phyloP scores from a whole-genome alignment of 2,113 vertebrate species.

The Nothoprocta perdicaria region DNA sequence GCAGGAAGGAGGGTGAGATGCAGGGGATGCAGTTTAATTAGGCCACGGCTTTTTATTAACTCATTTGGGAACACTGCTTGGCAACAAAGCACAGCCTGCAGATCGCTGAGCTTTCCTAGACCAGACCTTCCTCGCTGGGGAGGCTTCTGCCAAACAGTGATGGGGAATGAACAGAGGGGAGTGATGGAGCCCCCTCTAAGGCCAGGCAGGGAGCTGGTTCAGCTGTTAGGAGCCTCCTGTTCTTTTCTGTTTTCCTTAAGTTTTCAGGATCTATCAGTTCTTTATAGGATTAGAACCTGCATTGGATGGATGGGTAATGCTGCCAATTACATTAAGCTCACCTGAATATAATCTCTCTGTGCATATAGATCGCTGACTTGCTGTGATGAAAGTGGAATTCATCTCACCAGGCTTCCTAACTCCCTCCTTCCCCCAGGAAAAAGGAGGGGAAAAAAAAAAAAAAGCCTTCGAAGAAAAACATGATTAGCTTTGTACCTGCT shows the following conservation, averaged over 20 bases:
- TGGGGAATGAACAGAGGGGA: too few species aligned
- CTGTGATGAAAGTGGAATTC: slow-evolving; percentile 40
- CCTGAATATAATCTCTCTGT: neutral
- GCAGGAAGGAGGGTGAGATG: neutral
- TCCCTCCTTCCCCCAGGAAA: neutral
- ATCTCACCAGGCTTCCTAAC: neutral
- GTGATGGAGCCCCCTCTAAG: neutral
- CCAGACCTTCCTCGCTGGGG: neutral
- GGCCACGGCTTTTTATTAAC: neutral
- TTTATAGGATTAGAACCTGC: neutral
- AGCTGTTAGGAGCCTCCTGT: neutral
- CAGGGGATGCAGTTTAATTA: neutral
- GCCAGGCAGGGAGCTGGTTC: neutral
- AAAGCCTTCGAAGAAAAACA: slow-evolving; percentile 2
- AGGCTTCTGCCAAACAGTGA: neutral
- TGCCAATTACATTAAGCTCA: neutral
- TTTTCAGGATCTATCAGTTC: neutral
- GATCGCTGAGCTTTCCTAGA: neutral
- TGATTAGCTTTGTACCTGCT: slow-evolving; percentile 13
- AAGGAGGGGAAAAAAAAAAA: neutral
- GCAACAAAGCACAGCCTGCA: neutral
- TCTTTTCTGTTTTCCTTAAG: neutral
- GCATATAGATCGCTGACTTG: neutral
- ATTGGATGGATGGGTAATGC: neutral
- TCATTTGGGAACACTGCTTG: neutral